These are phyloP conservation scores for Chymomyza procnemis DNA, from an alignment of 2,888 invertebrate genomes.

Conservation along the genomic window DNA sequence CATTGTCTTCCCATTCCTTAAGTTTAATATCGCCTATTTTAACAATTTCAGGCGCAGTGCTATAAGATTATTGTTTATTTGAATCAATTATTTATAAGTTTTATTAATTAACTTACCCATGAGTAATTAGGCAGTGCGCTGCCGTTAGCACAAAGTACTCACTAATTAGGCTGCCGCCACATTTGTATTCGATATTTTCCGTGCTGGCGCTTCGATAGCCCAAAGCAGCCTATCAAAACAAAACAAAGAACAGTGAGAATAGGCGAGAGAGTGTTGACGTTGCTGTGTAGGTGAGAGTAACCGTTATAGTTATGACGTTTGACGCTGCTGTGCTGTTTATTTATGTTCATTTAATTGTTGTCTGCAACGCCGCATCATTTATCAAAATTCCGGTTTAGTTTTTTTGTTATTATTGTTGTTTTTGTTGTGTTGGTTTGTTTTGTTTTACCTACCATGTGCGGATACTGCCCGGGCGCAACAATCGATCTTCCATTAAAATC, in stretches of 20 bases:
- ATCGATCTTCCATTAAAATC: slow-evolving; percentile 70
- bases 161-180: slow-evolving; percentile 71
- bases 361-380: slow-evolving; percentile 20
- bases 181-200: slow-evolving; percentile 64
- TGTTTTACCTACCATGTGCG: slow-evolving; percentile 66
- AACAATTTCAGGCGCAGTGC: slow-evolving; percentile 75
- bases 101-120: slow-evolving; percentile 45
- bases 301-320: not conserved
- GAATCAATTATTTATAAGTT: too few species aligned
- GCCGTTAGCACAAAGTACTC: slow-evolving; percentile 67
- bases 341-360: slow-evolving; percentile 8
- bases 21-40: slow-evolving; percentile 80
- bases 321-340: not conserved
- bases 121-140: slow-evolving; percentile 68
- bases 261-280: slow-evolving; percentile 1
- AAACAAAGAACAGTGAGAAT: slow-evolving; percentile 2
- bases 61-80: not conserved
- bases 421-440: not conserved
- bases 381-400: slow-evolving; percentile 32
- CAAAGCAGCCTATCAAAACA: slow-evolving; percentile 62
- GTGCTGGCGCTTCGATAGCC: slow-evolving; percentile 56
- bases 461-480: slow-evolving; percentile 71
- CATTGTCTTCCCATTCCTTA: slow-evolving; percentile 73
- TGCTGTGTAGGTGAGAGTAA: not conserved
- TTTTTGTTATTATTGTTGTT: slow-evolving; percentile 25